Conservation (phyloP, 2,113 vertebrate species). For the Mobula hypostoma region DNA sequence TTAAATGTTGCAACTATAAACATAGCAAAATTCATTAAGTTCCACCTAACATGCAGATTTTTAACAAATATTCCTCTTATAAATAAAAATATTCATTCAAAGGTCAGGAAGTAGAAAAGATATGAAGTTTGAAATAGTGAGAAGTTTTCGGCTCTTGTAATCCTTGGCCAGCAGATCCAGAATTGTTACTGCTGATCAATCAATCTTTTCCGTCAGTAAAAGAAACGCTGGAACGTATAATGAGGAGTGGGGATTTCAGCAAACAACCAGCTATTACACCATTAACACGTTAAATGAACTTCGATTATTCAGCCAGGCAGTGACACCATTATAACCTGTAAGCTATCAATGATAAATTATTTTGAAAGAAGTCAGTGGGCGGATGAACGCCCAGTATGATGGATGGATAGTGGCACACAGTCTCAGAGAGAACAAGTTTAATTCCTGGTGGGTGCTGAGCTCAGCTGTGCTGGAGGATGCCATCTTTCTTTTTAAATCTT, state of each 20-base stretch:
- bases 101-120: too few relatives aligned
- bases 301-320: background rate
- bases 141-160: background rate
- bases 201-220: background rate
- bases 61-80: background rate
- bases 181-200: background rate
- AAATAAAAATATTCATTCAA: background rate
- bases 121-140: background rate
- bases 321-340: background rate
- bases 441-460: background rate
- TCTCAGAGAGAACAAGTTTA: background rate
- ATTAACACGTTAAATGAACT: background rate
- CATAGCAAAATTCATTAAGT: background rate
- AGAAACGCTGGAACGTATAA: background rate
- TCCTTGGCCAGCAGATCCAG: background rate
- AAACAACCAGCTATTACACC: background rate
- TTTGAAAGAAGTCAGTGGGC: background rate
- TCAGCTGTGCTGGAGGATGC: background rate
- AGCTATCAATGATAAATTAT: background rate
- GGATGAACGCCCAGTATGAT: background rate
- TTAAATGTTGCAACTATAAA: background rate
- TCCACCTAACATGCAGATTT: background rate
- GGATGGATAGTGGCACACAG: background rate
- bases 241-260: background rate
- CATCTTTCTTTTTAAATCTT: too few relatives aligned